Evolutionary conservation across 2,888 invertebrate genomes (phyloP), one percentile per base, ranked within the genome.

Genomic region (Drosophila seclusa): DNA sequence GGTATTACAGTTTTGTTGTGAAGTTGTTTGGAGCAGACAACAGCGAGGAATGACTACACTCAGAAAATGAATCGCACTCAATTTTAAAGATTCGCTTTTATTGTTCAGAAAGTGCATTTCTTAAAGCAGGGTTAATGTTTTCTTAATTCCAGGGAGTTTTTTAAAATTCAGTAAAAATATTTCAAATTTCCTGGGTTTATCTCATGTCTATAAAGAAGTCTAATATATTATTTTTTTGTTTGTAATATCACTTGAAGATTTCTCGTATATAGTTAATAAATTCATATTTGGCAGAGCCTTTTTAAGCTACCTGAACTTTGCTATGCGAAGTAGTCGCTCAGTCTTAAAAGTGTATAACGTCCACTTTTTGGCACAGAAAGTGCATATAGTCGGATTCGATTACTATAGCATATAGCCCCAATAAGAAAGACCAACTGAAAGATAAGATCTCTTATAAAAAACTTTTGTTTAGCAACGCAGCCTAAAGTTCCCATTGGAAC

Each of bases 341-440:
- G 13, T 16, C 7, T 21, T 1, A 21, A n/a, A 24, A 29, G 1
- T 1, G 7, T 29, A 6, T 29, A 1, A 29, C 7, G 0, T 29
- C 7, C 1, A 7, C 7, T 42, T 21, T 45, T 7, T 13, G 1
- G 0, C 0, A 40, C 4, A 21, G 21, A 11, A 2, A 42, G 11
- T 11, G 4, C 7, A 21, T 21, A 40, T 5, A 40, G 40, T 0
- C 7, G 18, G 5, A 21, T 40, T 11, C 40, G 5, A 40, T 40
- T 11, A 21, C 5, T 11, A 42, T 11, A 42, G n/a, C 0, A 42
- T 21, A 40, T 5, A 21, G 5, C 2, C 21, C 21, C 2, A 21
- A 1, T 21, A 1, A 0, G 21, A 42, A 1, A 1, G 21, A 1
- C 16, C 0, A 4, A 27, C 2, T 45, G 0, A 16, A 8, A 24